Percentiles rank a stretch among this genome's conserved stretches.
These are phyloP conservation scores for Syngnathoides biaculeatus DNA, from an alignment of 2,113 vertebrate species.

Conservation along the genomic window DNA sequence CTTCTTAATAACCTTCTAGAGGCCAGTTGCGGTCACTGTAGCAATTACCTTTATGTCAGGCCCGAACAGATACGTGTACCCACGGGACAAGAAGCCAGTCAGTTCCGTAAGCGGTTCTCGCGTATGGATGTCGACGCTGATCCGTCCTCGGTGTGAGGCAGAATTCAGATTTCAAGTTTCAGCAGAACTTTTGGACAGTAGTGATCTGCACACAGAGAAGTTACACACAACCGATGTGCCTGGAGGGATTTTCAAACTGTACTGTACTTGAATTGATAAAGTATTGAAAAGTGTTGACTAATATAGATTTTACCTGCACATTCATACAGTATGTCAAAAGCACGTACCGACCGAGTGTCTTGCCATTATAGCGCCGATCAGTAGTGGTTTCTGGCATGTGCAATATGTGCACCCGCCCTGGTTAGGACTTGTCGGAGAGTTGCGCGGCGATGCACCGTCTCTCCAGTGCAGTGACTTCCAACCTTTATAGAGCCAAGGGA, in stretches of 20 bases:
- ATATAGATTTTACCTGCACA: no score
- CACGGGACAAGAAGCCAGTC: slow-evolving; percentile 67
- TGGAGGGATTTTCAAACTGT: no score
- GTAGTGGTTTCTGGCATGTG: no score
- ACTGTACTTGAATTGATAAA: no score
- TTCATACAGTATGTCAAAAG: no score
- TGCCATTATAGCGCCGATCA: no score
- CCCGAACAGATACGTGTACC: slow-evolving; percentile 74
- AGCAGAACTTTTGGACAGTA: slow-evolving; percentile 17
- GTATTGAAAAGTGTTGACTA: background rate
- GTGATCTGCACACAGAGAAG: slow-evolving; percentile 19
- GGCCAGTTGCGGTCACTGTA: slow-evolving; percentile 72
- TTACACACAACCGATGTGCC: background rate
- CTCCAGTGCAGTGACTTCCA: no score
- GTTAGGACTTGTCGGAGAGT: no score
- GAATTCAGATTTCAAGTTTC: slow-evolving; percentile 23
- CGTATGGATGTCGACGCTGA: slow-evolving; percentile 57
- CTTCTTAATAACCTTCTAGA: slow-evolving; percentile 77
- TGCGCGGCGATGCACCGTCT: no score
- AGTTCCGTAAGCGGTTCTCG: slow-evolving; percentile 68
- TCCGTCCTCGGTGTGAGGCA: slow-evolving; percentile 47
- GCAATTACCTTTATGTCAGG: slow-evolving; percentile 79
- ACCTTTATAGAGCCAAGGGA: no score
- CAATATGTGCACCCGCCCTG: no score
- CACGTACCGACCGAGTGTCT: no score